phyloP scores from a whole-genome alignment of 1,140 invertebrate species.

The Tetramorium parvispinum region DNA sequence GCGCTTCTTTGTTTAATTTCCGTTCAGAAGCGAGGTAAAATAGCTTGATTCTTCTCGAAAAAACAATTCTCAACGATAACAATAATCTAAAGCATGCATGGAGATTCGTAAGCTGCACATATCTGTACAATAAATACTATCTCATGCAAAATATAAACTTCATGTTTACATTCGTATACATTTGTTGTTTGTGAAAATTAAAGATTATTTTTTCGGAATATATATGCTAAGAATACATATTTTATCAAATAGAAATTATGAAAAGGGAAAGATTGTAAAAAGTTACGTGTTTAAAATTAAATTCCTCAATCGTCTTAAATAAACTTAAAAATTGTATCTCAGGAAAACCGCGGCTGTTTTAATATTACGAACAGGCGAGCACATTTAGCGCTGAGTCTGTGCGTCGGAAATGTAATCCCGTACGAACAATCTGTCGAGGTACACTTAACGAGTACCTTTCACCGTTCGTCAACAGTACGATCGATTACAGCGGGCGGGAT shows the following conservation, averaged over 20 bases:
- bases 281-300: background rate
- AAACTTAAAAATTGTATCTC: background rate
- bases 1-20: background rate
- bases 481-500: constrained; percentile 38
- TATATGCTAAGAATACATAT: background rate
- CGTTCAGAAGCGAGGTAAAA: background rate
- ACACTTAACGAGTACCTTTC: background rate
- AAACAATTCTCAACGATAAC: background rate
- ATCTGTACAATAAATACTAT: background rate
- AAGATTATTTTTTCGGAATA: background rate
- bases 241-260: background rate
- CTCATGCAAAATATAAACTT: background rate
- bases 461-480: constrained; percentile 34
- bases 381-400: background rate
- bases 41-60: background rate
- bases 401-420: constrained; percentile 10
- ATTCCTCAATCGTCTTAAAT: background rate
- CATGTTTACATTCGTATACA: background rate
- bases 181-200: background rate
- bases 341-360: background rate
- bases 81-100: background rate
- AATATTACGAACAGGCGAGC: background rate
- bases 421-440: constrained; percentile 8
- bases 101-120: background rate
- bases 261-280: background rate